Conservation (phyloP, 2,797 vertebrate species). For the Sebastes trivittatus region DNA sequence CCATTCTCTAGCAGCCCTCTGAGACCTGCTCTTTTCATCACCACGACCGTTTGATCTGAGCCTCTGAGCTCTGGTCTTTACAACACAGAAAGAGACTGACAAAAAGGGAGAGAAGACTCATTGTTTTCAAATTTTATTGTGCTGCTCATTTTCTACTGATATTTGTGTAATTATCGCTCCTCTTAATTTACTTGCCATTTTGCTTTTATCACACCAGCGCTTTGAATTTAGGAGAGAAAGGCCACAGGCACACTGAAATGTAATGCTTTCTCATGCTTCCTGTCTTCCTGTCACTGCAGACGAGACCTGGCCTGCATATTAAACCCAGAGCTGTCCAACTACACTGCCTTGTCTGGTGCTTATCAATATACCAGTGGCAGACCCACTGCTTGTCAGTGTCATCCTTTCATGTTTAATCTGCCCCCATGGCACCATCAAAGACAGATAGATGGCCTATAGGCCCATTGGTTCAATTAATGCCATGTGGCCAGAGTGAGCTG, state of each 20-base stretch:
- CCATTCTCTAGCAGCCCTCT: slow-evolving; percentile 40
- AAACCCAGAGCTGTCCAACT: slow-evolving; percentile 34
- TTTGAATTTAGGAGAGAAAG: slow-evolving; percentile 36
- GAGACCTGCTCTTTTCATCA: slow-evolving; percentile 77
- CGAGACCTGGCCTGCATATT: slow-evolving; percentile 50
- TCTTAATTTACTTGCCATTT: slow-evolving; percentile 23
- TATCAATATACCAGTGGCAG: slow-evolving; percentile 40
- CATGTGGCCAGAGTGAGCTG: background rate
- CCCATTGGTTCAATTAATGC: slow-evolving; percentile 15
- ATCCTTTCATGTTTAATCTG: slow-evolving; percentile 44
- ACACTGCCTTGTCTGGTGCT: slow-evolving; percentile 41
- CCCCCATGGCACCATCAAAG: slow-evolving; percentile 34
- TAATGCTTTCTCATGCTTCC: slow-evolving; percentile 29
- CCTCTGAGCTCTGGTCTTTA: slow-evolving; percentile 53
- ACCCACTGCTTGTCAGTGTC: slow-evolving; percentile 37
- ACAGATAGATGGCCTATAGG: slow-evolving; percentile 1
- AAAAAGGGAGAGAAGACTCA: background rate
- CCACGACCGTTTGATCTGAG: slow-evolving; percentile 65
- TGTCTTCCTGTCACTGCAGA: slow-evolving; percentile 41
- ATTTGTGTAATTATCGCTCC: slow-evolving; percentile 37
- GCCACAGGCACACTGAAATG: slow-evolving; percentile 17
- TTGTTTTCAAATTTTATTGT: slow-evolving; percentile 36
- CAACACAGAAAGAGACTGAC: slow-evolving; percentile 8
- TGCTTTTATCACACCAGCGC: slow-evolving; percentile 32
- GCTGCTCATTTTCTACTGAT: slow-evolving; percentile 17